These are phyloP conservation scores for Eurystomus gularis DNA, from an alignment of 2,113 vertebrate genomes.

Conservation along the genomic window DNA sequence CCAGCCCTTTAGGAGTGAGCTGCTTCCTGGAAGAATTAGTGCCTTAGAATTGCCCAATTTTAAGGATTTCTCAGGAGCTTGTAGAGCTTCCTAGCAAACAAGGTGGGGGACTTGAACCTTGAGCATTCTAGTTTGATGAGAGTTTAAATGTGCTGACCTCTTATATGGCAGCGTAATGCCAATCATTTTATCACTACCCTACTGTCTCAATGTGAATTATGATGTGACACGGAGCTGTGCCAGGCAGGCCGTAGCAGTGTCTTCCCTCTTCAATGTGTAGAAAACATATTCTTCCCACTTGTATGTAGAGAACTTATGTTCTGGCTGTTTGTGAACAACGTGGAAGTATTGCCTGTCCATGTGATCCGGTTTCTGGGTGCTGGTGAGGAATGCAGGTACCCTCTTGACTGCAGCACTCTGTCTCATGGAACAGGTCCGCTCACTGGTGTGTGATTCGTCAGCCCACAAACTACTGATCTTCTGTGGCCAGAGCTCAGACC, in stretches of 20 bases:
- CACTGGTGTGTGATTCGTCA: conserved; percentile 85
- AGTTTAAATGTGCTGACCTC: background rate
- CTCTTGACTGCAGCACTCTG: background rate
- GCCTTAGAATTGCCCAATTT: background rate
- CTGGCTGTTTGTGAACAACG: background rate
- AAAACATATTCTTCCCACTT: background rate
- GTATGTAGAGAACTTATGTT: background rate
- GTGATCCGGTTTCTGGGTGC: background rate
- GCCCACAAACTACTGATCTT: conserved; percentile 88
- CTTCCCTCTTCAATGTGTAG: background rate
- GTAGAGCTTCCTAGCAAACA: background rate
- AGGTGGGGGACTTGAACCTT: background rate
- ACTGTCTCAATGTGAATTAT: background rate
- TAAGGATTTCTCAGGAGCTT: background rate
- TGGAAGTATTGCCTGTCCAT: accelerated
- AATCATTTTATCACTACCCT: background rate
- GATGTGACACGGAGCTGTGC: background rate
- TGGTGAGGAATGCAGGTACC: background rate
- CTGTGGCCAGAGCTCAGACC: conserved; percentile 89
- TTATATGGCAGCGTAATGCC: background rate
- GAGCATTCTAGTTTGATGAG: background rate
- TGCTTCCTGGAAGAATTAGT: background rate
- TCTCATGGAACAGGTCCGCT: conserved; percentile 74
- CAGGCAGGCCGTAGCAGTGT: background rate
- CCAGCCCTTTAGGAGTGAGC: background rate